Conservation (phyloP, 2,888 invertebrate genomes). For the Galerucella calmariensis region DNA sequence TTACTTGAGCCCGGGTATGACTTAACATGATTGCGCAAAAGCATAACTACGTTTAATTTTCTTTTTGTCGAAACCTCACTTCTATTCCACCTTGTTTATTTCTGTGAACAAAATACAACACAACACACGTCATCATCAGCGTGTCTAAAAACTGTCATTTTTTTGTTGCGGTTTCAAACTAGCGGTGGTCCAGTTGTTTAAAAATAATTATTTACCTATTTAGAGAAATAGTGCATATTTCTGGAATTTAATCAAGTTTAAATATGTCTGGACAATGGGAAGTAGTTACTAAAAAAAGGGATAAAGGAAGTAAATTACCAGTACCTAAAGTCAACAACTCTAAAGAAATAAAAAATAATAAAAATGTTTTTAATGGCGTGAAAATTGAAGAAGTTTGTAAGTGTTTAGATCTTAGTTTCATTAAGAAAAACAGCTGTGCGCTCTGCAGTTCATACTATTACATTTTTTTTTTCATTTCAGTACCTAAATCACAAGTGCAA, state of each 20-base stretch:
- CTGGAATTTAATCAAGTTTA: conserved; percentile 12
- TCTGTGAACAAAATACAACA: conserved; percentile 9
- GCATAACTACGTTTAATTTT: too few species aligned
- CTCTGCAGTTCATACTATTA: background rate
- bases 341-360: conserved; percentile 67
- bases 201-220: conserved; percentile 9
- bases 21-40: too few species aligned
- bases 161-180: conserved; percentile 11
- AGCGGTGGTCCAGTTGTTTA: conserved; percentile 18
- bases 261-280: conserved; percentile 75
- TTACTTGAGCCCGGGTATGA: too few species aligned
- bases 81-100: background rate
- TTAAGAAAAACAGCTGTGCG: conserved; percentile 13
- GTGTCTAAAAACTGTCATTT: conserved; percentile 16
- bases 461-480: conserved; percentile 64
- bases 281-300: conserved; percentile 76
- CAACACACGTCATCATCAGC: conserved; percentile 24
- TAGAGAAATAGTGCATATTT: background rate
- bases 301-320: conserved; percentile 66
- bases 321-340: conserved; percentile 63
- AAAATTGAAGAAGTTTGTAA: conserved; percentile 82
- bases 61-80: too few species aligned
- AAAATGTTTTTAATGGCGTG: conserved; percentile 63
- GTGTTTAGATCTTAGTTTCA: conserved; percentile 58
- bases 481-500: conserved; percentile 76